phyloP scores from a whole-genome alignment of 1,140 invertebrate species.

The Heliconius congener region DNA sequence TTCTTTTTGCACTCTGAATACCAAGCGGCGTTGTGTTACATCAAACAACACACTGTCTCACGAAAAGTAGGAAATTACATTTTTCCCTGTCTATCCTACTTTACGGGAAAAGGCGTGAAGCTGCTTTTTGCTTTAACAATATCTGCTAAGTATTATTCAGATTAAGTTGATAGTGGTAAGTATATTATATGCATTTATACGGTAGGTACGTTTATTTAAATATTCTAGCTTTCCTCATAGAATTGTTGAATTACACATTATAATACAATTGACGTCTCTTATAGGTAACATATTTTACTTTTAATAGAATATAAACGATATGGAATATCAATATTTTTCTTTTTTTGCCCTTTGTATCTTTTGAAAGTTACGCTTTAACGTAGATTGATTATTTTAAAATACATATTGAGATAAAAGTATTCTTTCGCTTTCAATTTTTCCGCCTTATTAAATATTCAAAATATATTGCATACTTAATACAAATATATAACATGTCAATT shows the following conservation, averaged over 20 bases:
- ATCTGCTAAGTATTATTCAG: neutral
- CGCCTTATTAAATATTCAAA: no score
- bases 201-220: neutral
- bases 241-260: neutral
- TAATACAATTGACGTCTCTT: neutral
- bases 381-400: no score
- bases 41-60: neutral
- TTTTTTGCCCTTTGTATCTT: neutral
- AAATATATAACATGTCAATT: no score
- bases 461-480: no score
- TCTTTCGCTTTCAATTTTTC: no score
- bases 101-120: no score
- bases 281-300: neutral
- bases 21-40: neutral
- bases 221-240: slow-evolving; percentile 4
- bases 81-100: no score
- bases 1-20: no score
- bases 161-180: neutral
- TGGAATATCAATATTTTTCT: neutral
- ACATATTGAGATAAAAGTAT: no score
- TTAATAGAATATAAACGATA: neutral
- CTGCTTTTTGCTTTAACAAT: neutral
- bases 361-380: no score
- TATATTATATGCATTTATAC: neutral
- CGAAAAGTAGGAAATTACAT: no score